Conservation (phyloP, 1,140 invertebrate species). For the Bilobella aurantiaca region DNA sequence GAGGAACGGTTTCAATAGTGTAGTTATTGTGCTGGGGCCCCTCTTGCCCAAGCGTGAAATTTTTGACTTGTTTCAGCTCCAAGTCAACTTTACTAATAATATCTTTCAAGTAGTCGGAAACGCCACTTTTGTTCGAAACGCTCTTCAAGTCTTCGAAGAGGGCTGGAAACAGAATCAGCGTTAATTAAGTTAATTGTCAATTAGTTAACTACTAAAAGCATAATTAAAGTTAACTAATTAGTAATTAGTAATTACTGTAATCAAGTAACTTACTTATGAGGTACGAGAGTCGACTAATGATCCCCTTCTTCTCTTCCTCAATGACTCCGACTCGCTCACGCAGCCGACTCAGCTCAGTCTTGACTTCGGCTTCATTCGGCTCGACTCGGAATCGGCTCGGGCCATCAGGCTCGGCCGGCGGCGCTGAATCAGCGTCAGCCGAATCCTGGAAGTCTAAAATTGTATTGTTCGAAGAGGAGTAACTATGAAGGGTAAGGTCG, state of each 20-base stretch:
- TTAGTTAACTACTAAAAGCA: background rate
- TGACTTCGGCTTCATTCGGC: too few species aligned
- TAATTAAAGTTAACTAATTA: too few species aligned
- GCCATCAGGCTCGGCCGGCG: background rate
- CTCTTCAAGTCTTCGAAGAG: conserved; percentile 32
- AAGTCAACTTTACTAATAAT: conserved; percentile 29
- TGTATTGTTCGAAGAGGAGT: too few species aligned
- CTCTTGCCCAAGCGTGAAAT: conserved; percentile 26
- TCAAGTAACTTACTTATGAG: conserved; percentile 20
- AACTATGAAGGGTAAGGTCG: conserved; percentile 2
- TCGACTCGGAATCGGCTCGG: too few species aligned
- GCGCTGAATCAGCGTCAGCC: conserved; percentile 13
- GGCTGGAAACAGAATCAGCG: conserved; percentile 11
- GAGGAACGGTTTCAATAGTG: conserved; percentile 14
- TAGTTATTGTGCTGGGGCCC: conserved; percentile 25
- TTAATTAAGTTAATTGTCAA: too few species aligned
- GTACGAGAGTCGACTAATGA: conserved; percentile 22
- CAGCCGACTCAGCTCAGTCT: conserved; percentile 18
- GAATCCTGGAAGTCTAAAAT: conserved; percentile 17
- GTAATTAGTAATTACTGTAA: background rate
- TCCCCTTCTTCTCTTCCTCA: conserved; percentile 25
- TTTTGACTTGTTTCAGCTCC: conserved; percentile 29
- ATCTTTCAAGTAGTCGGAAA: conserved; percentile 27
- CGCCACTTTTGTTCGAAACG: conserved; percentile 31
- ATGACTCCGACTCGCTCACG: conserved; percentile 16